Evolutionary conservation across 2,797 vertebrate species (phyloP), one percentile per base, ranked within the genome.

Genomic region (Tapera naevia): DNA sequence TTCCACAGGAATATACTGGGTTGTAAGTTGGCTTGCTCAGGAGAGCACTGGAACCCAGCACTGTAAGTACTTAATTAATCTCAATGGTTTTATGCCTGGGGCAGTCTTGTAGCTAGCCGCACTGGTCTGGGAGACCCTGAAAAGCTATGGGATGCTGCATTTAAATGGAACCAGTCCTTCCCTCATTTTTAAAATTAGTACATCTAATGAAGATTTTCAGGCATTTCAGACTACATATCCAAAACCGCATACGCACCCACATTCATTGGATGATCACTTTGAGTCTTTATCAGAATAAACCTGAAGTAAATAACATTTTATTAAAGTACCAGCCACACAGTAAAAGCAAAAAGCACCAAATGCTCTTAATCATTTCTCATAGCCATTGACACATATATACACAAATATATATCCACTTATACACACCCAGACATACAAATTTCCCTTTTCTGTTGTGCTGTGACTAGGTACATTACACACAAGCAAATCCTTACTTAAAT

Each of bases 1-100:
- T 91, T 88, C 85, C 83, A 65, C 58, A 78, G 56, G 57, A 80
- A 61, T 72, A 78, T 7, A 61, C 0, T 32, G 64, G 67, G 65
- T 28, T 88, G n/a, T 48, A 60, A 92, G 92, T 30, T 54, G 25
- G 41, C 78, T 91, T 45, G 35, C 15, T 89, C 62, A 39, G 23
- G 65, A 69, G 58, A 12, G 10, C 70, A 33, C 56, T 58, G 79
- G 16, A 84, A 66, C 83, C 69, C 87, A 72, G 70, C 28, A 22
- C 54, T 66, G 5, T 46, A 73, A 80, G 65, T 79, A 54, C 75
- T 86, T 95, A 93, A 94, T 95, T 82, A 82, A 17, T 74, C 58
- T 71, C 66, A 86, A 45, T 61, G 64, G 62, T 61, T 93, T 85
- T 58, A 91, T 1, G 80, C 94, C 87, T 54, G 32, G 27, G 60